phyloP scores from a whole-genome alignment of 2,797 vertebrate genomes.

The Hemitrygon akajei region DNA sequence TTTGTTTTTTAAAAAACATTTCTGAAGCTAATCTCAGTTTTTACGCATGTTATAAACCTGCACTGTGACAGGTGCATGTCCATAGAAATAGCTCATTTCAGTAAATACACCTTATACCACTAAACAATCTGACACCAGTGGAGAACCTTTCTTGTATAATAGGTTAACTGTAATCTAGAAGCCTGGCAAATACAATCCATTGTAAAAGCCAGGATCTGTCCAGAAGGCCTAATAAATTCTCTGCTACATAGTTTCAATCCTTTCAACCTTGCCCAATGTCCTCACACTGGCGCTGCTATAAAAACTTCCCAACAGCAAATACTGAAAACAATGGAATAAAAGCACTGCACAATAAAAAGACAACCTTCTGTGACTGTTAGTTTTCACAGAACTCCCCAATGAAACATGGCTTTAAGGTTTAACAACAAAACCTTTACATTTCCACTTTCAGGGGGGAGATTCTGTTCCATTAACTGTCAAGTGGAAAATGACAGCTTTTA shows the following conservation, averaged over 20 bases:
- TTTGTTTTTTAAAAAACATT: slow-evolving; percentile 16
- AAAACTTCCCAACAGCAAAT: slow-evolving; percentile 28
- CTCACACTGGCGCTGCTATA: slow-evolving; percentile 21
- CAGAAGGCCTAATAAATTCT: slow-evolving; percentile 64
- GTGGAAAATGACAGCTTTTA: slow-evolving; percentile 52
- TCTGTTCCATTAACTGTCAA: slow-evolving; percentile 52
- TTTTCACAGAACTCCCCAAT: slow-evolving; percentile 25
- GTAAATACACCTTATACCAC: slow-evolving; percentile 3
- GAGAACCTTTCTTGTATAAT: slow-evolving; percentile 50
- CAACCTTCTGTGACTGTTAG: background rate
- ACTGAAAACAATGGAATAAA: slow-evolving; percentile 32
- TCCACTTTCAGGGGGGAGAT: slow-evolving; percentile 48
- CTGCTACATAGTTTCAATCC: slow-evolving; percentile 47
- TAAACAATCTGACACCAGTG: slow-evolving; percentile 44
- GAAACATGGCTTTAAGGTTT: slow-evolving; percentile 63
- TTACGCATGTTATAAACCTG: slow-evolving; percentile 7
- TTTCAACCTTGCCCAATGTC: slow-evolving; percentile 2
- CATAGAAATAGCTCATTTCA: background rate
- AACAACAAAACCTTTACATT: slow-evolving; percentile 74
- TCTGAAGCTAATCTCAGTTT: slow-evolving; percentile 19
- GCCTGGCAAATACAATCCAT: slow-evolving; percentile 94
- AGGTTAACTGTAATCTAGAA: slow-evolving; percentile 50
- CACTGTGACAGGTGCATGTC: background rate
- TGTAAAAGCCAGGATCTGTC: slow-evolving; percentile 86
- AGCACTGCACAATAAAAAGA: slow-evolving; percentile 30